Base-by-base conservation (phyloP, 2,113 vertebrate species). In the Misgurnus mizolepis region DNA sequence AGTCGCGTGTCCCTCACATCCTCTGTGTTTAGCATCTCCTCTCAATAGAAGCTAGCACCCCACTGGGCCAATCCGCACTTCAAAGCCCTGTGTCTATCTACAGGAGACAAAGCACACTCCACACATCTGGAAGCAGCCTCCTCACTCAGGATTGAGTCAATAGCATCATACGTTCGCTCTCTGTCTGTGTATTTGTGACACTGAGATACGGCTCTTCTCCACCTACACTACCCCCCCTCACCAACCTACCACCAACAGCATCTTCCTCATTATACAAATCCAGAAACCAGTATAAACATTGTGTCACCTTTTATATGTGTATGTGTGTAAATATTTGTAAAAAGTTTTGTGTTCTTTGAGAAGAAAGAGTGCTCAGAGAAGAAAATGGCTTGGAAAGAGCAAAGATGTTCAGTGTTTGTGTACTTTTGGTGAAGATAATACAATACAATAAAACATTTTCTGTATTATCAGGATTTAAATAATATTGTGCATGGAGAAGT, bases 31-130 rank as follows among this genome's bases (percentile, higher is more conserved):
- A 96, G 95, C 95, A 96, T 94, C 94, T 95, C 91, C 92, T 94
- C 93, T 95, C 94, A 90, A 90, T 93, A 93, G 94, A 94, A 93
- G 93, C 94, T 92, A 68, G 91, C 94, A 89, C 95, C 96, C 96
- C 89, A 94, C 96, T 95, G 96, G 92, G 96, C 94, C 94, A 92
- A 95, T 93, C 93, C 88, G 90, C 93, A 98, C 96, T 97, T 99
- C 96, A 98, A 98, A 99, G 97, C 94, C 92, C 91, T 91, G 89
- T 88, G 92, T 89, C 94, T 95, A 95, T 96, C 95, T 94, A 93
- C 94, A 93, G 94, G 94, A 95, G 95, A 97, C 95, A 93, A 95
- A 95, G 94, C 95, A 90, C 92, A 93, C 92, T 94, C 90, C 93
- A 94, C 95, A 95, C 93, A 94, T 92, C 92, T 94, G 93, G 94